A percentile compares a stretch with the other conserved stretches of the same genome.
These are phyloP conservation scores for Anthophora plumipes DNA, from an alignment of 2,888 invertebrate species.

Conservation along the genomic window DNA sequence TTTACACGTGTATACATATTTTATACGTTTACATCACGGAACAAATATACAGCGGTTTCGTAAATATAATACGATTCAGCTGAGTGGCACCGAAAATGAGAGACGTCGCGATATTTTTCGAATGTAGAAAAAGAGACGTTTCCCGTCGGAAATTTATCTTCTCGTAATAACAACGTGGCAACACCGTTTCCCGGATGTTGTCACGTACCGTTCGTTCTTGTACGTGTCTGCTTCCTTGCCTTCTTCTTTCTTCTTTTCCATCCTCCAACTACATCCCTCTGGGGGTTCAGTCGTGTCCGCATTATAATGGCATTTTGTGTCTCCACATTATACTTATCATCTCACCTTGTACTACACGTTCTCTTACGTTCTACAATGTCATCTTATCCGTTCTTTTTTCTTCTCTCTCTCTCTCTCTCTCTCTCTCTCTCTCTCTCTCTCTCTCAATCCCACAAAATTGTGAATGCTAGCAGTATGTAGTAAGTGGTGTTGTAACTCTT, in stretches of 20 bases:
- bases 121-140: conserved; percentile 69
- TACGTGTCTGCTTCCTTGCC: conserved; percentile 66
- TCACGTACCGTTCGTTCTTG: conserved; percentile 74
- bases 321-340: conserved; percentile 77
- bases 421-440: no score
- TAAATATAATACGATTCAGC: conserved; percentile 50
- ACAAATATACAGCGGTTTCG: conserved; percentile 31
- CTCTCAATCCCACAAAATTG: no score
- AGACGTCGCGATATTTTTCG: conserved; percentile 61
- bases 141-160: conserved; percentile 76
- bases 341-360: conserved; percentile 65
- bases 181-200: conserved; percentile 76
- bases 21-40: neutral
- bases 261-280: conserved; percentile 59
- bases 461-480: no score
- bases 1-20: neutral
- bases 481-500: neutral
- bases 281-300: conserved; percentile 80
- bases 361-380: conserved; percentile 38
- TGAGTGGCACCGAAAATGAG: conserved; percentile 48
- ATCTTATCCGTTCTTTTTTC: conserved; percentile 73
- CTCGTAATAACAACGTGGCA: conserved; percentile 74
- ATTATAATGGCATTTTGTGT: conserved; percentile 83
- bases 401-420: no score
- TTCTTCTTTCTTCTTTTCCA: conserved; percentile 49